Base-by-base conservation (phyloP, 2,888 invertebrate genomes). In the Pseudococcus longispinus region DNA sequence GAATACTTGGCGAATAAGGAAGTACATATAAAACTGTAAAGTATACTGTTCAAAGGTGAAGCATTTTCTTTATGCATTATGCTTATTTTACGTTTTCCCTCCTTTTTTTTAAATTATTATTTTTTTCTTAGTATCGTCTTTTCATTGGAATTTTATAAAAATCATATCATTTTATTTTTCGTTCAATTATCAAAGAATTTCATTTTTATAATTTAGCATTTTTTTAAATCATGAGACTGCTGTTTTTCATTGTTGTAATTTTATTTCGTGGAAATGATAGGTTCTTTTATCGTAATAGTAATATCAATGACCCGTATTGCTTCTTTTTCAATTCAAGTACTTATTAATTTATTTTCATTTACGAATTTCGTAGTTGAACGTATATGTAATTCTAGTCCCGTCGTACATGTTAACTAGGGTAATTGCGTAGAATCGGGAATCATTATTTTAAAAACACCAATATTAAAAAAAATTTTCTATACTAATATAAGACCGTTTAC, bases 401-500 rank as follows among this genome's bases (percentile, higher is more conserved):
- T 70, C n/a, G 4, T 29, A 29, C 1, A 70, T 70, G 18, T 29
- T 65, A 13, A 29, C 29, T 70, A 70, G 8, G 1, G 29, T 29
- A 29, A 70, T 29, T 29, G 11, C 29, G 70, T 42, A 42, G 23
- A 80, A 80, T 80, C 77, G 77, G 77, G 77, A 80, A 80, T 80
- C 77, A 80, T 80, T 80, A 42, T 80, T 80, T 80, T 42, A 42
- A 29, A 80, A 80, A 80, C 77, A 80, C 77, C 77, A 80, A 80
- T 80, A 80, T 20, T 42, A n/a, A 20, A 23, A 70, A 70, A 80
- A 32, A 77, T 37, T 32, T 32, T 20, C 15, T 42, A 80, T 42
- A 80, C 77, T 80, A 23, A 80, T 80, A 42, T 80, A 11, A 80
- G 77, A 42, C 42, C 77, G 77, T 80, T 80, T 42, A 13, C 77